These are phyloP conservation scores for Brachionus sp. DNA, from an alignment of 1,140 invertebrate species.

Conservation along the genomic window DNA sequence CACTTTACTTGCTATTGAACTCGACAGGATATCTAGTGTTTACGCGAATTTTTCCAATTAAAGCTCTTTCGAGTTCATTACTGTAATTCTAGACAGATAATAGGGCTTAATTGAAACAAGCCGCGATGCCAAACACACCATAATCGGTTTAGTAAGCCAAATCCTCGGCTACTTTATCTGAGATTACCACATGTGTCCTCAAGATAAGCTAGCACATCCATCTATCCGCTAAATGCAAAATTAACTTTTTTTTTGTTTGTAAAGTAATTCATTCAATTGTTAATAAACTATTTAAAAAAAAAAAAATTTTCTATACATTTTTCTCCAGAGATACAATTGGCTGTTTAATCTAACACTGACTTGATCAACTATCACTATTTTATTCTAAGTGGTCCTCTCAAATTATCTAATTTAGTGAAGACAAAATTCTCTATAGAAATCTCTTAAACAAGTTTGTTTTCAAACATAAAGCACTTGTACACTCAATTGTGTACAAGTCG, in stretches of 20 bases:
- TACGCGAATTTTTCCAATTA: not conserved
- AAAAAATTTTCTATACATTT: not conserved
- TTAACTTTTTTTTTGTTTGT: not conserved
- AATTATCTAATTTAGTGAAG: not conserved
- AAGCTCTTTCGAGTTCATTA: conserved; percentile 10
- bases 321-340: not conserved
- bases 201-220: not conserved
- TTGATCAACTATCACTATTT: not conserved
- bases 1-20: not conserved
- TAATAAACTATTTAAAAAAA: not conserved
- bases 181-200: not conserved
- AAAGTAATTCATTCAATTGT: not conserved
- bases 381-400: not conserved
- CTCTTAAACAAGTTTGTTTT: too few species aligned
- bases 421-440: not conserved
- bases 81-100: conserved; percentile 25
- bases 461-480: too few species aligned
- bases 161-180: not conserved
- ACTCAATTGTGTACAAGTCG: not conserved
- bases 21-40: not conserved
- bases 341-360: too few species aligned
- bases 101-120: conserved; percentile 12
- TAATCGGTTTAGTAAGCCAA: conserved; percentile 4
- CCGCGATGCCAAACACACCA: not conserved
- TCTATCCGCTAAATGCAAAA: not conserved